Conservation (phyloP, 2,797 vertebrate species). For the Phyllotis vaccarum region DNA sequence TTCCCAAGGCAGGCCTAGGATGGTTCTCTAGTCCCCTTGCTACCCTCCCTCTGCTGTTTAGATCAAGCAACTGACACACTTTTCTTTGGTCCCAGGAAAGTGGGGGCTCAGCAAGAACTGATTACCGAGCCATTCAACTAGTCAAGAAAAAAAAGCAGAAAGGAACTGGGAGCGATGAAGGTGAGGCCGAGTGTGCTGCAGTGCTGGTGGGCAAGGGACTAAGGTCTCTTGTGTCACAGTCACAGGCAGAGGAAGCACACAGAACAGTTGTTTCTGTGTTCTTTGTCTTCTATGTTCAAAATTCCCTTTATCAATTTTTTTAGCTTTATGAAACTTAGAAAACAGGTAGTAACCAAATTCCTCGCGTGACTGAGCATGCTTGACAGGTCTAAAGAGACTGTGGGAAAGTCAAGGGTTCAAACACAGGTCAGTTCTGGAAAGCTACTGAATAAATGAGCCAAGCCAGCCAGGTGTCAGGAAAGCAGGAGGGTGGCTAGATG, state of each 20-base stretch:
- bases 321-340: conserved; percentile 31
- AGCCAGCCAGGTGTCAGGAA: not conserved
- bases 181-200: conserved; percentile 83
- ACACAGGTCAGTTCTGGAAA: not conserved
- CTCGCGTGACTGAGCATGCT: not conserved
- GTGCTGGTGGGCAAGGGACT: conserved; percentile 10
- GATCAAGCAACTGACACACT: conserved; percentile 74
- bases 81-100: conserved; percentile 91
- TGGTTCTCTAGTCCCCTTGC: conserved; percentile 3
- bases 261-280: not conserved
- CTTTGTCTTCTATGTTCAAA: not conserved
- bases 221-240: not conserved
- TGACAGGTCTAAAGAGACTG: not conserved
- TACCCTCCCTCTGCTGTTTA: conserved; percentile 46
- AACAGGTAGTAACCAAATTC: not conserved
- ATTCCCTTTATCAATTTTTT: conserved; percentile 21
- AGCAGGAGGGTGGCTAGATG: not conserved
- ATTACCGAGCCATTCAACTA: conserved; percentile 97
- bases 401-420: not conserved
- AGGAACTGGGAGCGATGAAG: conserved; percentile 86
- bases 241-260: not conserved
- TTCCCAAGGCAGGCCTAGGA: not conserved
- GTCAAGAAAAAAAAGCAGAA: conserved; percentile 96
- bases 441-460: not conserved
- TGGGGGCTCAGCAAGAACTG: conserved; percentile 96